Percentiles rank a stretch among this genome's conserved stretches.
Conservation (phyloP, 2,888 invertebrate species). For the Dysmachus trigonus region DNA sequence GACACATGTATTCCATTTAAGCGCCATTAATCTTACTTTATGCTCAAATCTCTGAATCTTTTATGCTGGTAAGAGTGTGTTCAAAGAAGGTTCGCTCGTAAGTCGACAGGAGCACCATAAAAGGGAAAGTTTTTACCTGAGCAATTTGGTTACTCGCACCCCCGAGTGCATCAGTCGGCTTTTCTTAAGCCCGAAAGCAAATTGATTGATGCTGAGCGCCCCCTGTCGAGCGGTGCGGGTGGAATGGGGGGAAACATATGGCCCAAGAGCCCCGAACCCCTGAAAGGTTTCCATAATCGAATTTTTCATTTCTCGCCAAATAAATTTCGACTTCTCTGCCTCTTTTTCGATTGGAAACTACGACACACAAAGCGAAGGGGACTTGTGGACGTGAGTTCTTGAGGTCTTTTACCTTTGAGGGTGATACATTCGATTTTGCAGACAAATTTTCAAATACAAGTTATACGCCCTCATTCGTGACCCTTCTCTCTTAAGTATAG, state of each 20-base stretch:
- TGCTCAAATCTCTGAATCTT: background rate
- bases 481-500: background rate
- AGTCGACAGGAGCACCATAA: background rate
- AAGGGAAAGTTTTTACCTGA: background rate
- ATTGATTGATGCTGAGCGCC: background rate
- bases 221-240: background rate
- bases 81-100: background rate
- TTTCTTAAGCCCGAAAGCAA: background rate
- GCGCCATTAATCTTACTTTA: conserved; percentile 19
- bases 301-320: background rate
- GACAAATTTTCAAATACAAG: background rate
- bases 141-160: background rate
- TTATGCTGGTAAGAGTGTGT: background rate
- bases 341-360: background rate
- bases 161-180: background rate
- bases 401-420: background rate
- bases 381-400: background rate
- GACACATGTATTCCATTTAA: conserved; percentile 14
- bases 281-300: background rate
- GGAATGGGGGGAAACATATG: background rate
- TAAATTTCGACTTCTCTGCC: background rate
- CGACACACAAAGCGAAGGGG: background rate
- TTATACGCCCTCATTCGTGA: background rate
- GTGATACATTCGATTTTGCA: background rate
- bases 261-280: background rate